Evolutionary conservation across 2,113 vertebrate species (phyloP), one percentile per base, ranked within the genome.

Genomic region (Urocynchramus pylzowi): DNA sequence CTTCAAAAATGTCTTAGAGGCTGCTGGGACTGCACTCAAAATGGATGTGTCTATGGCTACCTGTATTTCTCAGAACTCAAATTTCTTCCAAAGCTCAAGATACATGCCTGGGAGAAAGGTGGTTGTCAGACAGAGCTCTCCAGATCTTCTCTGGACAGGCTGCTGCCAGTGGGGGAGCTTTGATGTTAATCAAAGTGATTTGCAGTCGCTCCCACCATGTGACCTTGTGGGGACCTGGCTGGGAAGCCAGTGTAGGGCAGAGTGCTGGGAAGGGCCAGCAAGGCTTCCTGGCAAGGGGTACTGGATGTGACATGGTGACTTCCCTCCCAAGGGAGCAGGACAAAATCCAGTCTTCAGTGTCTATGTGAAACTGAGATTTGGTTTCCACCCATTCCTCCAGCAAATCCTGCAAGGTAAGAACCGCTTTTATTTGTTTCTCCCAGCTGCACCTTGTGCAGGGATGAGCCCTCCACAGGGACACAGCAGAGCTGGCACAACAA

Each of bases 81-180:
- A 70, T 61, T n/a, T 84, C 42, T 54, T 77, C 42, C 42, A 47
- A 15, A 16, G 42, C 30, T 82, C 26, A n/a, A 16, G 41, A 47
- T 54, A 53, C 23, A 3, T 31, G 53, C 37, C 0, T 49, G 81
- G 89, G 90, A 28, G 88, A 70, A 70, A 94, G 92, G 33, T 21
- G 35, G 4, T 60, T 97, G 42, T 93, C 97, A 60, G 71, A 71
- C 13, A 93, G 93, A 24, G 96, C 94, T 73, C 39, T 78, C 52
- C 31, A 96, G 96, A 93, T 92, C 96, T 63, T 93, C 95, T 39
- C 80, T 63, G 35, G 94, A 84, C 92, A 78, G 82, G 87, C 70
- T 50, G 94, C 87, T 49, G 96, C 95, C 33, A 96, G 91, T 6
- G 45, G 49, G 89, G 91, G 94, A 93, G 87, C 89, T 96, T 95